Evolutionary conservation across 2,888 invertebrate species (phyloP), one percentile per base, ranked within the genome.

Genomic region (Acrobasis consociella): DNA sequence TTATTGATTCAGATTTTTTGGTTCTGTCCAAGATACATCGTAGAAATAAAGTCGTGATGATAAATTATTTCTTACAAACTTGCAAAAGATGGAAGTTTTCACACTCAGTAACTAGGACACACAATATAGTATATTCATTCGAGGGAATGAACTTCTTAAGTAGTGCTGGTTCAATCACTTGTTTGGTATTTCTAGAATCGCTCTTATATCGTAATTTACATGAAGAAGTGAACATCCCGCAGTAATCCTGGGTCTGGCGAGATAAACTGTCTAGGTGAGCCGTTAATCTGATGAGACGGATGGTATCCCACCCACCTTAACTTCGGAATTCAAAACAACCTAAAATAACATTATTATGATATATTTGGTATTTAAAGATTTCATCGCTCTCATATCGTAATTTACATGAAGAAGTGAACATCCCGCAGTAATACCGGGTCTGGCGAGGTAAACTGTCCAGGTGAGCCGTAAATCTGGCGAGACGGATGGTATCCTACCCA

Each of bases 271-370:
- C n/a, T n/a, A n/a, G n/a, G 5, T 22, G 22, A 70, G 76, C 76
- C 84, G 83, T 85, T 86, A 87, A 87, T 87, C 89, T 83, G 85
- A 77, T 83, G 84, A 86, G 88, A 89, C 86, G 83, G 81, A 89
- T 88, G 86, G 74, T n/a, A n/a, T n/a, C n/a, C n/a, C 72, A 72
- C 72, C 22, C 81, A 82, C 82, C 87, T 71, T 66, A 71, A 71
- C 76, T 74, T 69, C 22, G 5, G 5, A 2, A 22, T 22, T 22
- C 5, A 22, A 22, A 22, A 11, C 39, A 11, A 39, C 11, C 39
- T 39, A 9, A 11, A 39, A 39, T 39, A 39, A 39, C 39, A 39
- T 39, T 7, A 39, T 7, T 11, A 1, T 39, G 9, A 10, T 11
- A 39, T 10, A 39, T 7, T 2, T 39, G 5, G 22, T 22, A 22